Evolutionary conservation across 1,140 invertebrate species (phyloP), one percentile per base, ranked within the genome.

Genomic region (Tetraneura akinire): DNA sequence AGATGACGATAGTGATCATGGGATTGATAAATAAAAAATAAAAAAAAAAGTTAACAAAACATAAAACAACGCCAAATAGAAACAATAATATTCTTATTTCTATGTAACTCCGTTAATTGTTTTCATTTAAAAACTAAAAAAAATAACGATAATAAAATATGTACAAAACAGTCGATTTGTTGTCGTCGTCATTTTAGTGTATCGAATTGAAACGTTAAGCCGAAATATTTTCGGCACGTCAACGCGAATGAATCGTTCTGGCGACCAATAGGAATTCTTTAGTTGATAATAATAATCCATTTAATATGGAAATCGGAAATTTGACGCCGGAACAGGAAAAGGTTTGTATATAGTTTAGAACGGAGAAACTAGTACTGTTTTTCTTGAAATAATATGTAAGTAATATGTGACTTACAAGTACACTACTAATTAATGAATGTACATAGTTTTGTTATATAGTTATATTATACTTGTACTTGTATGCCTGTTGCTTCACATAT

Each of bases 1-100:
- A 74, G 71, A 55, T 74, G 0, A 29, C 51, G 71, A 42, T 1
- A 0, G 18, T 57, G 32, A 42, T 57, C 71, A 18, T 74, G 8
- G n/a, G 14, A 23, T 42, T 74, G 71, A 74, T 74, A 74, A 74
- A 74, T 51, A 21, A 70, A 47, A 66, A n/a, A 4, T 37, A 37
- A 37, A 45, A 66, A 68, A 21, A 68, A 73, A 73, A 21, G 70
- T 74, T 74, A 37, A 74, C 47, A 74, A 74, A 57, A 74, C 49
- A 74, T 74, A 26, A n/a, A 74, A 74, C 49, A 74, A 74, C 71
- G 70, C 53, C 26, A 16, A 18, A 3, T 18, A 23, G 13, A 42
- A 70, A 23, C 37, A 42, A 42, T 18, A 10, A 29, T 16, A 29
- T 29, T 60, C 14, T 60, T 16, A 60, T 4, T 45, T 45, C 37